phyloP scores from a whole-genome alignment of 2,888 invertebrate genomes.

The Drosophila leonis region DNA sequence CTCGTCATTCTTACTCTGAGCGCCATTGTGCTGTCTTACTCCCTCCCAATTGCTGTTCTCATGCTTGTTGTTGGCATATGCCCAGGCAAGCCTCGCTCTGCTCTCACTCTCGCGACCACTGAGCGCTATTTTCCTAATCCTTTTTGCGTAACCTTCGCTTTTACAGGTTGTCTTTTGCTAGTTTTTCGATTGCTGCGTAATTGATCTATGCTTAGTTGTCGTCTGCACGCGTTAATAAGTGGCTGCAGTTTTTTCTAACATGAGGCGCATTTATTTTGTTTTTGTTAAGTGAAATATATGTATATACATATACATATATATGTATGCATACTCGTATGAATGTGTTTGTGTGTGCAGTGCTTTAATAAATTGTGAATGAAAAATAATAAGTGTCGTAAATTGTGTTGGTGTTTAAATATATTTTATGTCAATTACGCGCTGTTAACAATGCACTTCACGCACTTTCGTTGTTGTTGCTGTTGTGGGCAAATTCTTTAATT shows the following conservation, averaged over 20 bases:
- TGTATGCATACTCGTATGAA: neutral
- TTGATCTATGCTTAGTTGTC: neutral
- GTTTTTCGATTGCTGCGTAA: neutral
- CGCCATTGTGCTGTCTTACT: neutral
- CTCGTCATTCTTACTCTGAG: neutral
- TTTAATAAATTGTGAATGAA: neutral
- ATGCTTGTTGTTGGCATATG: neutral
- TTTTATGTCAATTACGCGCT: neutral
- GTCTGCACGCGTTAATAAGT: neutral
- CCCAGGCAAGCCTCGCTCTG: neutral
- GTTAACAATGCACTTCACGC: neutral
- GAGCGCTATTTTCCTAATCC: neutral
- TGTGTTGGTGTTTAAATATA: neutral
- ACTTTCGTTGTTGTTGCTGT: neutral
- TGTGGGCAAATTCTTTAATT: neutral
- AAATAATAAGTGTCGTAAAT: slow-evolving; percentile 2
- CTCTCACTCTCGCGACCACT: neutral
- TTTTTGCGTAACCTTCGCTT: neutral
- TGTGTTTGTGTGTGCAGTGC: neutral
- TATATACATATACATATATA: neutral
- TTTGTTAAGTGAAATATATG: neutral
- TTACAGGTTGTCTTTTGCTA: neutral
- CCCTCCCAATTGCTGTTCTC: neutral
- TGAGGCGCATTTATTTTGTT: neutral
- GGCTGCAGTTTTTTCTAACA: neutral